Percentiles rank a stretch among this genome's conserved stretches.
Evolutionary conservation across 2,888 invertebrate genomes (phyloP).

Genomic region (Lasioglossum oenotherae): DNA sequence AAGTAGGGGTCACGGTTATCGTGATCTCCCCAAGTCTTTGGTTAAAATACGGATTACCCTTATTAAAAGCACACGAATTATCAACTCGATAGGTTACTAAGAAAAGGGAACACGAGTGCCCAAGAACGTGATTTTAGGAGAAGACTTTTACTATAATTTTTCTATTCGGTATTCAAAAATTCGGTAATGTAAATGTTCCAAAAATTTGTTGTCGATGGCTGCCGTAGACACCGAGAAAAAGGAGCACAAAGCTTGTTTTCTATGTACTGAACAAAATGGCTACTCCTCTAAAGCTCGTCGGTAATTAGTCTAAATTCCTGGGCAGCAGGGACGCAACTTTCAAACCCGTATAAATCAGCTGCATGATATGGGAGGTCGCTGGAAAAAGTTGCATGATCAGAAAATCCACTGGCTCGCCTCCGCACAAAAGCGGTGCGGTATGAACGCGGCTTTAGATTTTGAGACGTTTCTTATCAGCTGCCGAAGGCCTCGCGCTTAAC

Average conservation of each 20-base stretch:
- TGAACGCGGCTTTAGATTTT: conserved; percentile 28
- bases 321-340: neutral
- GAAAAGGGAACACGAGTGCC: no score
- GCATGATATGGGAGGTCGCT: neutral
- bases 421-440: neutral
- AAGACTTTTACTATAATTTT: neutral
- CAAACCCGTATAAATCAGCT: neutral
- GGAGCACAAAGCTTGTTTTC: neutral
- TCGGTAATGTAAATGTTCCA: neutral
- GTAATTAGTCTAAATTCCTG: neutral
- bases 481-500: conserved; percentile 36
- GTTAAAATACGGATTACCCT: neutral
- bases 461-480: conserved; percentile 56
- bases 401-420: neutral
- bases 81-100: no score
- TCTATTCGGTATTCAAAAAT: neutral
- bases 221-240: neutral
- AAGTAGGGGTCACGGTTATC: no score
- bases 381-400: neutral
- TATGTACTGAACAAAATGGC: neutral
- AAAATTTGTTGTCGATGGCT: neutral
- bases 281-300: neutral
- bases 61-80: no score
- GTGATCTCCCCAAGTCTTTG: no score
- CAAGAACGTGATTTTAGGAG: neutral